A percentile compares a stretch with the other conserved stretches of the same genome.
phyloP scores from a whole-genome alignment of 1,140 invertebrate genomes.

The Drosophila ficusphila region DNA sequence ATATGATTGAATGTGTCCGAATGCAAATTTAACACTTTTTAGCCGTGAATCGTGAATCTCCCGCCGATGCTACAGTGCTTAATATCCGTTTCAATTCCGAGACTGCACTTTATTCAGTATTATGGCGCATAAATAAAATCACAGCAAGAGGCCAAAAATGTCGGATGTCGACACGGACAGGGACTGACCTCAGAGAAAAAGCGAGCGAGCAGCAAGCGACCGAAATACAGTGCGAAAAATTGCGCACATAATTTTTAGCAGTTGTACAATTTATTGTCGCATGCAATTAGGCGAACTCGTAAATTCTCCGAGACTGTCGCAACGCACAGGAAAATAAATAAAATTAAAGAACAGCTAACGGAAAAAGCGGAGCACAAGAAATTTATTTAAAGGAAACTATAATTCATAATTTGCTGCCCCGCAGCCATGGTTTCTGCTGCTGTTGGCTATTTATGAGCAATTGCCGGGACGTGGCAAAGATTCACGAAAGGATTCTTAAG shows the following conservation, averaged over 20 bases:
- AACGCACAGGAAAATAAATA: constrained; percentile 63
- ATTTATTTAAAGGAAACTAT: constrained; percentile 71
- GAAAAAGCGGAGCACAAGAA: constrained; percentile 40
- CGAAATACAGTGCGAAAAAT: constrained; percentile 52
- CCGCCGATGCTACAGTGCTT: constrained; percentile 40
- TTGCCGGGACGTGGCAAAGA: constrained; percentile 66
- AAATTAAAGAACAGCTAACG: constrained; percentile 57
- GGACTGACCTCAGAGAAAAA: constrained; percentile 19
- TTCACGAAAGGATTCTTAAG: constrained; percentile 54
- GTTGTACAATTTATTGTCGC: constrained; percentile 73
- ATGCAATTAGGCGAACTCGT: constrained; percentile 74
- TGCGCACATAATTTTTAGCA: constrained; percentile 71
- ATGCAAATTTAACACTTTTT: constrained; percentile 41
- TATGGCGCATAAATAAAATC: constrained; percentile 71
- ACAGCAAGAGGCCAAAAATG: constrained; percentile 44
- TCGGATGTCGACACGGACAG: constrained; percentile 31
- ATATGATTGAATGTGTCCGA: constrained; percentile 32
- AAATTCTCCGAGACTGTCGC: constrained; percentile 61
- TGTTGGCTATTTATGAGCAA: constrained; percentile 39
- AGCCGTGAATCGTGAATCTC: constrained; percentile 7
- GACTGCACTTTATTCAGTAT: constrained; percentile 60
- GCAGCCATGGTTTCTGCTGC: neutral
- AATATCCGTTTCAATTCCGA: constrained; percentile 68
- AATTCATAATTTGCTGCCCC: constrained; percentile 67
- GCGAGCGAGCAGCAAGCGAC: neutral